Evolutionary conservation across 2,888 invertebrate genomes (phyloP), one percentile per base, ranked within the genome.

Genomic region (Venustoraphidia nigricollis): DNA sequence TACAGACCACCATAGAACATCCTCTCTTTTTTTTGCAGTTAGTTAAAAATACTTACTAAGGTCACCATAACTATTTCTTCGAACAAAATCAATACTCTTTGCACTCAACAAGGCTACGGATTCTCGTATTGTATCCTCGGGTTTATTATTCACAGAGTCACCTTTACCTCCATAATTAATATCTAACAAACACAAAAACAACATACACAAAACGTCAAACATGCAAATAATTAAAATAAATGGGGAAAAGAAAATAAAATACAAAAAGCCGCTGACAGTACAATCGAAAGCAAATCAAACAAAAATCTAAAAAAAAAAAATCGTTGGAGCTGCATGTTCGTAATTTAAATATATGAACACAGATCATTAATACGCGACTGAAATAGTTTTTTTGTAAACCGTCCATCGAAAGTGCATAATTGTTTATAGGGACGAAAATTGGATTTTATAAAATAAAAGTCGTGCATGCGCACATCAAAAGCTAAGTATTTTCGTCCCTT

Each of bases 31-130:
- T n/a, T n/a, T n/a, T n/a, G n/a, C n/a, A n/a, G n/a, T n/a, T n/a
- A n/a, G n/a, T n/a, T n/a, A 36, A 45, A 47, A 51, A 49, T 46
- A 76, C 78, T 72, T 68, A 79, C 80, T 79, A 53, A 83, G 72
- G 64, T 84, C 84, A 17, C 81, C 80, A 57, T 82, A 83, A 67
- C 83, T 84, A 68, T 82, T 83, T 50, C 84, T 67, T 47, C 83
- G 65, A 37, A 79, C 79, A 64, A 80, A 82, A 55, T 84, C 84
- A 55, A 83, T 77, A 14, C 67, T 66, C 55, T 73, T 75, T 47
- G 66, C 68, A 45, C 68, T 64, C 48, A 73, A 64, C 17, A 75
- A 63, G 17, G 47, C 42, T 51, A 72, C 70, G n/a, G 71, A 62
- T 49, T 72, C 71, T 44, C 70, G 56, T 37, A 68, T 60, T 11